Base-by-base conservation (phyloP, 2,797 vertebrate genomes). In the Otolemur crassicaudatus region DNA sequence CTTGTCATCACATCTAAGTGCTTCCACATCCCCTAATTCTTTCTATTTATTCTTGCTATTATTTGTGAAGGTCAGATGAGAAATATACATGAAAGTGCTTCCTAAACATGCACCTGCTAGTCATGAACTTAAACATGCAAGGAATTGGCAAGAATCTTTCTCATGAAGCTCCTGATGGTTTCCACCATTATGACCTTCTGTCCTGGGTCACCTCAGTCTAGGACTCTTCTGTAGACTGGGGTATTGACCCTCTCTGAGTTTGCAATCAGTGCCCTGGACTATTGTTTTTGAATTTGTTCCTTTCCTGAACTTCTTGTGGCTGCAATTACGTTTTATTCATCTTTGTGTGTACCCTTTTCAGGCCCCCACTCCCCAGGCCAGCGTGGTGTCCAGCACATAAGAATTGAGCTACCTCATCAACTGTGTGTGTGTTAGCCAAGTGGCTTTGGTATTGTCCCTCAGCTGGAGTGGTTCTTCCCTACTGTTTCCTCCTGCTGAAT, bases 361-460 rank as follows among this genome's bases (percentile, higher is more conserved):
- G n/a, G 65, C 49, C 20, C 17, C 5, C 4, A 0, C 4, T 16
- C 56, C 20, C 25, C 27, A 70, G 40, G 56, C 31, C 22, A 46
- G 65, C 2, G 0, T 11, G 1, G 53, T 20, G 17, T 46, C 20
- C 20, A 37, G 43, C 46, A 23, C 4, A 0, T 27, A 29, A 60
- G 53, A 56, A 40, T 37, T 25, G 17, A 63, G 31, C 34, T 60
- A 13, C 20, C 17, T 5, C 0, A 8, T 61, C 13, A 37, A 6
- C 25, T 49, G 13, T 0, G 0, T 17, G 17, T 4, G 4, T 34
- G 4, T 46, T 27, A 31, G 63, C 60, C 40, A 31, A 7, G 20
- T 61, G 10, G 46, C 31, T n/a, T 11, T 34, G 49, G 22, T 34
- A 8, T 37, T 86, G 7, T 65, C 29, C 37, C 31, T 40, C 69